phyloP scores from a whole-genome alignment of 2,797 vertebrate genomes.

The Arnoldichthys spilopterus region DNA sequence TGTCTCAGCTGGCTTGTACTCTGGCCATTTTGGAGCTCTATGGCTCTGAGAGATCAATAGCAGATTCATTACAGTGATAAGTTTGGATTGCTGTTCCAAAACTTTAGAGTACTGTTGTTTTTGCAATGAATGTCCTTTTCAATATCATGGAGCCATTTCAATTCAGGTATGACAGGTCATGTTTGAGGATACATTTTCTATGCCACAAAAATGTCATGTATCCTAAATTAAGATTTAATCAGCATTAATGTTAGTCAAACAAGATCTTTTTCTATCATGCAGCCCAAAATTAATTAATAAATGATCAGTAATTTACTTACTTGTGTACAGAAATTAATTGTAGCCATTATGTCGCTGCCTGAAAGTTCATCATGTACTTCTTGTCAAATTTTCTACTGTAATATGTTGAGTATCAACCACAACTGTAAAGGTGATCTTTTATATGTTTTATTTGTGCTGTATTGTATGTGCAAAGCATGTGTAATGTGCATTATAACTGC shows the following conservation, averaged over 20 bases:
- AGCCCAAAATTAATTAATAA: not conserved
- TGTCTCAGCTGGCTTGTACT: slow-evolving; percentile 19
- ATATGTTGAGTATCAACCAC: not conserved
- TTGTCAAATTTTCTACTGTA: slow-evolving; percentile 18
- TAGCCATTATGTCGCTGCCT: not conserved
- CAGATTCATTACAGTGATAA: slow-evolving; percentile 48
- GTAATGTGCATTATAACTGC: not conserved
- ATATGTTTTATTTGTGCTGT: not conserved
- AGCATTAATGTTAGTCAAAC: not conserved
- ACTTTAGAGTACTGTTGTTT: slow-evolving; percentile 26
- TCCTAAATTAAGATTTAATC: not conserved
- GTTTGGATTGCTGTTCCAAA: slow-evolving; percentile 33
- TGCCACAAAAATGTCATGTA: not conserved
- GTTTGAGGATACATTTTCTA: slow-evolving; percentile 6
- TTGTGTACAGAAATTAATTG: not conserved
- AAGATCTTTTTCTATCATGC: not conserved
- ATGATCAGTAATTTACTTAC: not conserved
- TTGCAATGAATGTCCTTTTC: slow-evolving; percentile 25
- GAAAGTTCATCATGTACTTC: not conserved
- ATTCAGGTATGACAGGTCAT: not conserved
- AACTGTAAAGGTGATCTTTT: not conserved
- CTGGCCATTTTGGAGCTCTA: slow-evolving; percentile 12
- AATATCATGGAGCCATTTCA: slow-evolving; percentile 1
- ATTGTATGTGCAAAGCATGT: not conserved
- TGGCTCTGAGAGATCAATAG: slow-evolving; percentile 42